Conservation (phyloP, 2,797 vertebrate genomes). For the Enteromius anoplus region DNA sequence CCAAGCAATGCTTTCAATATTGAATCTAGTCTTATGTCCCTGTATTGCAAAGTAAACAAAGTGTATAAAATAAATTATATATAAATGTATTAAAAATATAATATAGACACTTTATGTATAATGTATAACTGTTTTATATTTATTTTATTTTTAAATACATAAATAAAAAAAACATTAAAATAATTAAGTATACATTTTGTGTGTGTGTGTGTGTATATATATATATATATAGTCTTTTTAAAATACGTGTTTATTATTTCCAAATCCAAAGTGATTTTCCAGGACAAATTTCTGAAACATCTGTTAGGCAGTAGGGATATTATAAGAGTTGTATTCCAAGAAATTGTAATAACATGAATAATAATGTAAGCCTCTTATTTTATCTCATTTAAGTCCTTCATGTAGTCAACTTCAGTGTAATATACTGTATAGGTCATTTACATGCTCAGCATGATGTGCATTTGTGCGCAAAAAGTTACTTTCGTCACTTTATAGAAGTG, state of each 20-base stretch:
- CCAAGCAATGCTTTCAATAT: not conserved
- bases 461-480: not conserved
- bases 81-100: not conserved
- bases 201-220: not conserved
- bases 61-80: not conserved
- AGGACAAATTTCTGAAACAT: not conserved
- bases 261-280: not conserved
- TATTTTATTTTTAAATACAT: not conserved
- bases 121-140: not conserved
- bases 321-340: not conserved
- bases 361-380: conserved; percentile 6
- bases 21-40: not conserved
- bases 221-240: not conserved
- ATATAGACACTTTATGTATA: not conserved
- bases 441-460: not conserved
- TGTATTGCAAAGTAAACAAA: not conserved
- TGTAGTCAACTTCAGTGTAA: not conserved
- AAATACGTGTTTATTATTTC: not conserved
- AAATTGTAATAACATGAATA: not conserved
- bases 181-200: not conserved
- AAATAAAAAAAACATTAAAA: not conserved
- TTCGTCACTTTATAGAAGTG: not conserved
- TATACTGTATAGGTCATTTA: not conserved
- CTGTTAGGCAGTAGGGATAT: not conserved
- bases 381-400: not conserved